These are phyloP conservation scores for Polydrusus tereticollis DNA, from an alignment of 2,888 invertebrate genomes.

Conservation along the genomic window DNA sequence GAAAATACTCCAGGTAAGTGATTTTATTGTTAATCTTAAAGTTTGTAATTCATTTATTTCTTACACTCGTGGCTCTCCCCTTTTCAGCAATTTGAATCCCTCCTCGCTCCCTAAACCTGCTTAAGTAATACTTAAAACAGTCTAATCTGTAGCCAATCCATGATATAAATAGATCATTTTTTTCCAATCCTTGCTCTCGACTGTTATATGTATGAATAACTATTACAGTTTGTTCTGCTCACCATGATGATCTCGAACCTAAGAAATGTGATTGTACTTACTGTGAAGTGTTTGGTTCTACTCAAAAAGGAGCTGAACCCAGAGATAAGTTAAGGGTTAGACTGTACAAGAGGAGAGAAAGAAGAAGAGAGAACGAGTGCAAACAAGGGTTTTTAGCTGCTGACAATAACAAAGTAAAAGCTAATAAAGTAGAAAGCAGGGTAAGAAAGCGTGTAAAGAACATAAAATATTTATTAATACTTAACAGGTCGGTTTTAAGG, in stretches of 20 bases:
- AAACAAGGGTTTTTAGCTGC: constrained; percentile 20
- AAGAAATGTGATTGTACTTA: constrained; percentile 65
- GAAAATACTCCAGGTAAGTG: constrained; percentile 8
- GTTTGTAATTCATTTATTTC: background rate
- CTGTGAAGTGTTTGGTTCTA: constrained; percentile 64
- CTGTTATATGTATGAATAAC: too few species aligned
- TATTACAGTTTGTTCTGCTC: constrained; percentile 7
- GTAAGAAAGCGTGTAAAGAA: constrained; percentile 7
- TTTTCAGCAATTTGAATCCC: too few species aligned
- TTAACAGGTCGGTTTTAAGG: constrained; percentile 27
- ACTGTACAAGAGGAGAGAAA: constrained; percentile 60
- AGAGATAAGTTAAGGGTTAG: constrained; percentile 63
- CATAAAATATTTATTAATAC: too few species aligned
- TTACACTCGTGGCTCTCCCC: too few species aligned
- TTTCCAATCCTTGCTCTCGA: too few species aligned
- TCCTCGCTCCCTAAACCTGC: too few species aligned
- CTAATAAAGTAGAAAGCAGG: constrained; percentile 41
- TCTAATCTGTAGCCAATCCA: too few species aligned
- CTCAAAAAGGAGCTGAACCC: constrained; percentile 61
- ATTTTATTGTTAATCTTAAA: background rate
- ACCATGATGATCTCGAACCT: constrained; percentile 56
- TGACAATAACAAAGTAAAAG: constrained; percentile 32
- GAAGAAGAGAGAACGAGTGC: constrained; percentile 52
- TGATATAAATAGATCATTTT: background rate
- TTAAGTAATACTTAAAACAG: too few species aligned